These are phyloP conservation scores for Pandemis heparana DNA, from an alignment of 2,888 invertebrate species.

Conservation along the genomic window DNA sequence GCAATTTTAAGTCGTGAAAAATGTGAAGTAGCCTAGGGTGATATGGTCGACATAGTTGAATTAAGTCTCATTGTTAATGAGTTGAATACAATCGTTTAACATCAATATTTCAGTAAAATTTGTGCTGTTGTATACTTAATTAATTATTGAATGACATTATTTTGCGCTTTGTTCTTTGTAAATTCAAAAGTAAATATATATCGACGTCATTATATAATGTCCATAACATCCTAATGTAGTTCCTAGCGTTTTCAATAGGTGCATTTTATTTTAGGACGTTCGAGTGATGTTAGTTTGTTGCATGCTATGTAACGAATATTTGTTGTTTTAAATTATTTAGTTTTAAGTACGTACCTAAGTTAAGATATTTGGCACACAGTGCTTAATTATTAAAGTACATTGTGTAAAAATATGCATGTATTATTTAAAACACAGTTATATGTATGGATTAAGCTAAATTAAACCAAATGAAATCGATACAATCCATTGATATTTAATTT, in stretches of 20 bases:
- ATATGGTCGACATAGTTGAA: constrained; percentile 35
- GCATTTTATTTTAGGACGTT: constrained; percentile 73
- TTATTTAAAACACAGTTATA: constrained; percentile 3
- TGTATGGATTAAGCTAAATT: neutral
- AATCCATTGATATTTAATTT: constrained; percentile 29
- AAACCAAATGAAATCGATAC: neutral
- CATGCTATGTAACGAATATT: constrained; percentile 51
- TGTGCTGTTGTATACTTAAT: neutral
- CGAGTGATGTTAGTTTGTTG: constrained; percentile 51
- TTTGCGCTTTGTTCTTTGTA: constrained; percentile 3
- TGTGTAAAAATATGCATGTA: constrained; percentile 18
- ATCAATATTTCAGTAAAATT: constrained; percentile 19
- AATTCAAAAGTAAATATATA: constrained; percentile 4
- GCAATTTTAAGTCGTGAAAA: constrained; percentile 16
- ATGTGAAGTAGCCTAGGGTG: constrained; percentile 20
- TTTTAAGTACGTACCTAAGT: constrained; percentile 19
- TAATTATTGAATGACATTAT: neutral
- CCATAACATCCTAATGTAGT: constrained; percentile 64
- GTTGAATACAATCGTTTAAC: neutral
- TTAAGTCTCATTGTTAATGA: neutral
- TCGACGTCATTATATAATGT: constrained; percentile 33
- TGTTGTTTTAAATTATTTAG: constrained; percentile 41
- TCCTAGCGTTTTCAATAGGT: constrained; percentile 78
- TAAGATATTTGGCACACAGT: constrained; percentile 26
- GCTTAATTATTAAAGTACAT: constrained; percentile 29